A percentile compares a stretch with the other conserved stretches of the same genome.
These are phyloP conservation scores for Meliscaeva auricollis DNA, from an alignment of 2,888 invertebrate species.

Conservation along the genomic window DNA sequence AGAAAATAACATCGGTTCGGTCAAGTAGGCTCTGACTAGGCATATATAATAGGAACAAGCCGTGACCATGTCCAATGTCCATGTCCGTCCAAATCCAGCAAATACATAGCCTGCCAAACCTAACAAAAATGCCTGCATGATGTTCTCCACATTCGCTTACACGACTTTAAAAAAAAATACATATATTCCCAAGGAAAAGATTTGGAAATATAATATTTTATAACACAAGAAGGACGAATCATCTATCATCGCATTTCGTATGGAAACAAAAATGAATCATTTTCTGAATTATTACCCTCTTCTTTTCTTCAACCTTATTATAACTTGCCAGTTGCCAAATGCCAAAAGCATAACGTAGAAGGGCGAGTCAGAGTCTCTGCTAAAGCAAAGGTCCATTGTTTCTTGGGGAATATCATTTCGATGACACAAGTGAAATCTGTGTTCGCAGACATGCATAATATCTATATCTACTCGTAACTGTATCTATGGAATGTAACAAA, in stretches of 20 bases:
- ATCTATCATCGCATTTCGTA: slow-evolving; percentile 29
- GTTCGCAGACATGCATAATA: slow-evolving; percentile 48
- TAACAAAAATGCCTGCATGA: not conserved
- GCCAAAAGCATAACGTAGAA: not conserved
- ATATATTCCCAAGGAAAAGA: slow-evolving; percentile 5
- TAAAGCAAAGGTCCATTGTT: not conserved
- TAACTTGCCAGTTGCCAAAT: slow-evolving; percentile 21
- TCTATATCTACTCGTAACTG: slow-evolving; percentile 24
- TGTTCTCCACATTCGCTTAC: slow-evolving; percentile 12
- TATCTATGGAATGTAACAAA: slow-evolving; percentile 1
- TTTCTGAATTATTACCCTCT: slow-evolving; percentile 52
- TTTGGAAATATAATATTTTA: slow-evolving; percentile 9
- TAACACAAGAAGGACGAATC: slow-evolving; percentile 29
- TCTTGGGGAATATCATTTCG: slow-evolving; percentile 33
- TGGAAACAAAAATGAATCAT: slow-evolving; percentile 56
- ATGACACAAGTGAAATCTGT: slow-evolving; percentile 56
- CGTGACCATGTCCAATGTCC: not conserved
- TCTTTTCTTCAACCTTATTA: slow-evolving; percentile 26
- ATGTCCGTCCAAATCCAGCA: not conserved
- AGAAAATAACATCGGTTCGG: slow-evolving; percentile 31
- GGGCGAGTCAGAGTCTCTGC: not conserved
- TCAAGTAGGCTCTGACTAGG: slow-evolving; percentile 10
- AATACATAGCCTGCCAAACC: not conserved
- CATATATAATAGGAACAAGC: not conserved
- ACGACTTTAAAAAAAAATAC: not conserved